Evolutionary conservation across 1,140 invertebrate genomes (phyloP).

Genomic region (Eufriesea mexicana): DNA sequence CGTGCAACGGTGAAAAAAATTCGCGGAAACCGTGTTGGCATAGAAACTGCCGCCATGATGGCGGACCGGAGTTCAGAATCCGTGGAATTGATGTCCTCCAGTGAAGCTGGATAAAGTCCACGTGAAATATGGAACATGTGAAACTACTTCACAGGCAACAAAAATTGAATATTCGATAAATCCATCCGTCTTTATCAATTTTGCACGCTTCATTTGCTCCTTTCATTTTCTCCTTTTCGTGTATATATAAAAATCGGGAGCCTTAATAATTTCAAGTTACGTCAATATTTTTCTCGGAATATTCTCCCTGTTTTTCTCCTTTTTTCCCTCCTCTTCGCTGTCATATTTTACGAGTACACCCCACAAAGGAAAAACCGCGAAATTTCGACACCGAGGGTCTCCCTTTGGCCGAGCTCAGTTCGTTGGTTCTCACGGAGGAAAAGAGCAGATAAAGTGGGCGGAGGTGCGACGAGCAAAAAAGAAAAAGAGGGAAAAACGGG

Average conservation of each 20-base stretch:
- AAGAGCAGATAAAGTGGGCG: background rate
- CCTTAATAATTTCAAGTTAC: background rate
- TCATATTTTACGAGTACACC: no score
- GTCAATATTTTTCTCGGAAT: background rate
- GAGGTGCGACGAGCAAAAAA: background rate
- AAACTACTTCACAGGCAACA: background rate
- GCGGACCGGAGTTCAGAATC: background rate
- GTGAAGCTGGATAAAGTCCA: background rate
- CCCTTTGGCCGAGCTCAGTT: background rate
- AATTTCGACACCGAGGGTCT: background rate
- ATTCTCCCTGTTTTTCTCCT: background rate
- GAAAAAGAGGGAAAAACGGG: no score
- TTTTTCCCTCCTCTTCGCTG: no score
- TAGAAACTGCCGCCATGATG: constrained; percentile 13
- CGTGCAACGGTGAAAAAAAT: background rate
- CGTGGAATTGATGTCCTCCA: background rate
- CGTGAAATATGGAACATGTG: background rate
- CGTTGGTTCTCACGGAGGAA: background rate
- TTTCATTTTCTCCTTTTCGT: no score
- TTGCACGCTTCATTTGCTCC: background rate
- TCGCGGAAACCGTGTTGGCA: constrained; percentile 19
- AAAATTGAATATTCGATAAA: background rate
- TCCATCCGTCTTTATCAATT: background rate
- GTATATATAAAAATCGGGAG: no score
- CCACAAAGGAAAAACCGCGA: background rate